phyloP scores from a whole-genome alignment of 2,113 vertebrate genomes.

The Felis catus region F.catus_Fca126_mat1.0 CM031417.1:12828501-12829000 shows the following conservation, averaged over 20 bases:
- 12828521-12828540: background rate
- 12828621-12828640: background rate
- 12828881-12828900: background rate
- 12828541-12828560: background rate
- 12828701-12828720: background rate
- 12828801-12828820: background rate
- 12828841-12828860: background rate
- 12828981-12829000: background rate
- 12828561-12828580: background rate
- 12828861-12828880: background rate
- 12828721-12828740: background rate
- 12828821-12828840: background rate
- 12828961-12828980: background rate
- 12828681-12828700: background rate
- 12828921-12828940: background rate
- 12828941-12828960: background rate
- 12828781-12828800: background rate
- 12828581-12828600: background rate
- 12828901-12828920: background rate
- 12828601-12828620: background rate
- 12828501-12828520: background rate
- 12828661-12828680: background rate
- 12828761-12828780: background rate
- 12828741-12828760: background rate
- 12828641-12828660: background rate